These are phyloP conservation scores for Tursiops truncatus DNA, from an alignment of 2,113 vertebrate species.

Conservation along the genomic window DNA sequence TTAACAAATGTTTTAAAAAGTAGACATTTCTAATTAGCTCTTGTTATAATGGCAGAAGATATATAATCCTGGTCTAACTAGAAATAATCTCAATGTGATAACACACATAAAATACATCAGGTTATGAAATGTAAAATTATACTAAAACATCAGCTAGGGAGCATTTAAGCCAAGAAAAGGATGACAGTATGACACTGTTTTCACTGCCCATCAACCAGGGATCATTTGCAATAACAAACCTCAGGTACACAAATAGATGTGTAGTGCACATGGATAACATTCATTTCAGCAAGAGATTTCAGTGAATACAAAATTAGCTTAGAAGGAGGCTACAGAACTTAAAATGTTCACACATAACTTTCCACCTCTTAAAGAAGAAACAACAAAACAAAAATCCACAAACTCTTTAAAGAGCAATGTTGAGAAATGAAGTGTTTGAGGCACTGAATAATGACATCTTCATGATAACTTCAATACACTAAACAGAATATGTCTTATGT, in stretches of 20 bases:
- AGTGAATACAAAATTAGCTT: conserved; percentile 70
- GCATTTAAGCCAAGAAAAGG: not conserved
- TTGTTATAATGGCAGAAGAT: not conserved
- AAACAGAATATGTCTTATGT: conserved; percentile 62
- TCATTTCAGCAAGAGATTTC: conserved; percentile 59
- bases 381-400: conserved; percentile 45
- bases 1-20: conserved; percentile 7
- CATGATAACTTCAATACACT: not conserved
- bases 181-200: not conserved
- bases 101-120: not conserved
- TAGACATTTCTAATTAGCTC: not conserved
- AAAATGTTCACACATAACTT: conserved; percentile 72
- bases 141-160: not conserved
- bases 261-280: conserved; percentile 58
- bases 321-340: conserved; percentile 42
- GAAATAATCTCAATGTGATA: not conserved
- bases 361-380: conserved; percentile 11
- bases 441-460: conserved; percentile 43
- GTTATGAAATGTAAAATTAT: not conserved
- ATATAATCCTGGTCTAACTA: not conserved
- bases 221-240: conserved; percentile 68
- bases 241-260: conserved; percentile 71
- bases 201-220: not conserved
- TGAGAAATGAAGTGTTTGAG: conserved; percentile 59
- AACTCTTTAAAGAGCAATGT: conserved; percentile 50